phyloP scores from a whole-genome alignment of 2,113 vertebrate species.

The Nanger granti region DNA sequence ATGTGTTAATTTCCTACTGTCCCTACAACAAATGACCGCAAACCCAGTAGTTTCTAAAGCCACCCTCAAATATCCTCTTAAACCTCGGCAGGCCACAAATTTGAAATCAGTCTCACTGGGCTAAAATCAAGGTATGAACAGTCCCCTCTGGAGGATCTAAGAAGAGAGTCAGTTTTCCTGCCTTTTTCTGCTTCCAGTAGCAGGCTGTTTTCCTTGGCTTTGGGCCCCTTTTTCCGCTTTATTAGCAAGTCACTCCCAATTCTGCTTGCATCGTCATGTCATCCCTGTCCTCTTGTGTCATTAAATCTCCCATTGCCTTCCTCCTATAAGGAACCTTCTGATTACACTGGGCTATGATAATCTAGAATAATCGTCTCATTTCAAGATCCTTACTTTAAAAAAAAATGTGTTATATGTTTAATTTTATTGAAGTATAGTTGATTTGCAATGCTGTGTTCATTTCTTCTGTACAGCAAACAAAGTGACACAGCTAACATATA shows the following conservation, averaged over 20 bases:
- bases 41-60: background rate
- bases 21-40: background rate
- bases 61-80: background rate
- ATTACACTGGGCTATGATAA: background rate
- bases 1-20: background rate
- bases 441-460: background rate
- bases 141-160: background rate
- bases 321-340: background rate
- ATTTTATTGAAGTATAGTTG: background rate
- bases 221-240: background rate
- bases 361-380: background rate
- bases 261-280: background rate
- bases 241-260: background rate
- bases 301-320: background rate
- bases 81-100: background rate
- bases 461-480: background rate
- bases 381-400: background rate
- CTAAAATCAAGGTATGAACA: background rate
- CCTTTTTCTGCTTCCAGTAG: background rate
- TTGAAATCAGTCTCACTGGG: background rate
- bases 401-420: background rate
- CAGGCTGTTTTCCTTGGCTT: background rate
- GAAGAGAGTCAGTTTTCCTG: background rate
- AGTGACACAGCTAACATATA: background rate
- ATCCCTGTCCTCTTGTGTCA: background rate